Evolutionary conservation across 2,113 vertebrate species (phyloP).

Genomic region (Syngnathus typhle): DNA sequence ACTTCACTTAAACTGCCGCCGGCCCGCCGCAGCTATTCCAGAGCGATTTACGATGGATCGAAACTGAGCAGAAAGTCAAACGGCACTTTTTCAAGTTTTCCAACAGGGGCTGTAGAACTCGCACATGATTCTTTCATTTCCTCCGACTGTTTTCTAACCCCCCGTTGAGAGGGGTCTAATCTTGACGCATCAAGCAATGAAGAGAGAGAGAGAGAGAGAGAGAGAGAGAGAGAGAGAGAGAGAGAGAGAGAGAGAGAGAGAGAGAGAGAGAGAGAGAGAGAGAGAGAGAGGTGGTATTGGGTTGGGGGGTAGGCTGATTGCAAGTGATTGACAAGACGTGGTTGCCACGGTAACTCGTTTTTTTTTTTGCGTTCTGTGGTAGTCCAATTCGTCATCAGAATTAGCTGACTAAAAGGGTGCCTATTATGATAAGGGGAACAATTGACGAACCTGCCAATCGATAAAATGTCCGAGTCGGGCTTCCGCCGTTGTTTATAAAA

Average conservation of each 20-base stretch:
- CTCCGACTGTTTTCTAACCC: slow-evolving; percentile 70
- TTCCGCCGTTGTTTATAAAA: slow-evolving; percentile 42
- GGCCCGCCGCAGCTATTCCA: slow-evolving; percentile 27
- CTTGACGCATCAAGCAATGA: slow-evolving; percentile 72
- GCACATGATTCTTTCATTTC: slow-evolving; percentile 63
- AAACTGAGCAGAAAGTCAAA: slow-evolving; percentile 20
- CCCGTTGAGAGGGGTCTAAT: slow-evolving; percentile 73
- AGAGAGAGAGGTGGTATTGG: neutral
- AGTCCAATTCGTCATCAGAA: slow-evolving; percentile 74
- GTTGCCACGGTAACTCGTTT: slow-evolving; percentile 76
- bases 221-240: neutral
- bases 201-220: slow-evolving; percentile 33
- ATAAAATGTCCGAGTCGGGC: slow-evolving; percentile 52
- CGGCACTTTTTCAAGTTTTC: slow-evolving; percentile 63
- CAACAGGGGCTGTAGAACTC: slow-evolving; percentile 71
- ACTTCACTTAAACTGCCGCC: slow-evolving; percentile 56
- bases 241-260: neutral
- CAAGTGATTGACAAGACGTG: slow-evolving; percentile 74
- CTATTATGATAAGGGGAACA: slow-evolving; percentile 64
- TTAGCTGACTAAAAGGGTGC: slow-evolving; percentile 64
- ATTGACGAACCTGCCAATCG: slow-evolving; percentile 59
- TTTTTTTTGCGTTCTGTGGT: slow-evolving; percentile 60
- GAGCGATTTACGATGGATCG: slow-evolving; percentile 5
- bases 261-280: slow-evolving; percentile 29
- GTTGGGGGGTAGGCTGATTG: slow-evolving; percentile 63